Evolutionary conservation across 2,888 invertebrate genomes (phyloP).

Genomic region (Minunthozetes semirufus): DNA sequence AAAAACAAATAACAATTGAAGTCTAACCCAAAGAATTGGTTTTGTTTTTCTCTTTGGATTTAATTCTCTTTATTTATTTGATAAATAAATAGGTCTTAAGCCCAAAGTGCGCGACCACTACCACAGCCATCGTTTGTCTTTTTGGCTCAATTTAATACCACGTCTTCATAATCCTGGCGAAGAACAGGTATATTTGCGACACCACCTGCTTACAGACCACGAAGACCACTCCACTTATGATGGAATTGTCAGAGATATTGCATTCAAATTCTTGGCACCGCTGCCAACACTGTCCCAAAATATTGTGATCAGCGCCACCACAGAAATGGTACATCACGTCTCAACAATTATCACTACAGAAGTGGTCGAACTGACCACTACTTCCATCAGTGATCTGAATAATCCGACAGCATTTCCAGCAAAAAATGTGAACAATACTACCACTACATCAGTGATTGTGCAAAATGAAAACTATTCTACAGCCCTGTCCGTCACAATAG

Average conservation of each 20-base stretch:
- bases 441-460: background rate
- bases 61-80: conserved; percentile 56
- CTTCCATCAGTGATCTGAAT: background rate
- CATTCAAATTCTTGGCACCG: conserved; percentile 22
- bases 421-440: conserved; percentile 14
- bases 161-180: conserved; percentile 70
- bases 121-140: conserved; percentile 48
- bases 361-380: background rate
- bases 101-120: conserved; percentile 47
- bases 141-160: conserved; percentile 62
- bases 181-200: conserved; percentile 51
- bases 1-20: background rate
- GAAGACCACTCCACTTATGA: conserved; percentile 35
- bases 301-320: background rate
- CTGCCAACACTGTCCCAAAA: background rate
- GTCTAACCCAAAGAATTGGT: conserved; percentile 67
- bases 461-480: conserved; percentile 53
- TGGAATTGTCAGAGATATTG: conserved; percentile 32
- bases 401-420: conserved; percentile 24
- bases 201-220: conserved; percentile 36
- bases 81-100: conserved; percentile 6
- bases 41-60: conserved; percentile 85
- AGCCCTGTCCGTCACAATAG: conserved; percentile 79
- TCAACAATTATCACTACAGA: background rate
- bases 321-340: conserved; percentile 1